Evolutionary conservation across 2,888 invertebrate species (phyloP).

Genomic region (Ferrisia virgata): DNA sequence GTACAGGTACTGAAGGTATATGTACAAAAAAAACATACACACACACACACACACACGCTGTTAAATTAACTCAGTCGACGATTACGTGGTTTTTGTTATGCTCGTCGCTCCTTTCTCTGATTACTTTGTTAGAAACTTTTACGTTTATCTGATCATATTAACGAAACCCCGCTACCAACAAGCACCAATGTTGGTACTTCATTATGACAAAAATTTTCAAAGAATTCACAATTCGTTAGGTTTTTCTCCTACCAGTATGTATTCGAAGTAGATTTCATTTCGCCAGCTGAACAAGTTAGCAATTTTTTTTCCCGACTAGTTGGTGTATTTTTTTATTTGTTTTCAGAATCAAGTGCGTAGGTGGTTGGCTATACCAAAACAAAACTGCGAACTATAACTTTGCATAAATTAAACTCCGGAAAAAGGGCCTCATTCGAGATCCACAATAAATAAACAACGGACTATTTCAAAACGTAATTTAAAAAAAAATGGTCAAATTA

Average conservation of each 20-base stretch:
- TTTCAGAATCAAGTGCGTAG: not conserved
- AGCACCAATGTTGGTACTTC: not conserved
- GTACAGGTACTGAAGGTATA: too few relatives aligned
- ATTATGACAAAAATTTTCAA: not conserved
- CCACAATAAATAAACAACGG: too few relatives aligned
- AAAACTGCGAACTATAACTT: too few relatives aligned
- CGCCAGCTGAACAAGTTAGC: not conserved
- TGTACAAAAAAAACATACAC: too few relatives aligned
- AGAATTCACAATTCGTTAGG: not conserved
- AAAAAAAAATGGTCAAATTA: not conserved
- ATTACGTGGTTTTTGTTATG: not conserved
- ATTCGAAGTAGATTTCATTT: not conserved
- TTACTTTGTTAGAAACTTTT: not conserved
- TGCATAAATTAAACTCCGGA: too few relatives aligned
- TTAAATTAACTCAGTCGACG: not conserved
- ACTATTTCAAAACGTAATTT: too few relatives aligned
- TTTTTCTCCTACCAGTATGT: not conserved
- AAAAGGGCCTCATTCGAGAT: too few relatives aligned
- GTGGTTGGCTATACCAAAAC: too few relatives aligned
- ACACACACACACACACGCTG: too few relatives aligned
- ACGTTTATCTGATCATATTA: not conserved
- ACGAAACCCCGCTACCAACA: not conserved
- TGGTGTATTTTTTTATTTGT: too few relatives aligned
- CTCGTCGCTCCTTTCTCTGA: not conserved
- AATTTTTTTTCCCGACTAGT: too few relatives aligned